These are phyloP conservation scores for Polymixis flavicincta DNA, from an alignment of 2,888 invertebrate genomes.

Conservation along the genomic window DNA sequence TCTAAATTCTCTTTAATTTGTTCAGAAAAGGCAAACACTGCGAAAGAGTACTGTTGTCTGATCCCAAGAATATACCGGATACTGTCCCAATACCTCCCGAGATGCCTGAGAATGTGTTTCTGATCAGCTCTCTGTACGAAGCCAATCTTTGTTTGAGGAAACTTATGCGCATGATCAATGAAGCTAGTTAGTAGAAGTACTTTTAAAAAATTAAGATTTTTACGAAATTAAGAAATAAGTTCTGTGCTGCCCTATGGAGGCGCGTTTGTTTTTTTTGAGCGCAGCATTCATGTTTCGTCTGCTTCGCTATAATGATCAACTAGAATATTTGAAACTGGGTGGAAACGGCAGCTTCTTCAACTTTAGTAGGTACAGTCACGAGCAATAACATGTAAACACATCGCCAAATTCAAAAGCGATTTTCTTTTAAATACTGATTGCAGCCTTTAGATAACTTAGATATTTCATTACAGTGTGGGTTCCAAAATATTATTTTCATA, in stretches of 20 bases:
- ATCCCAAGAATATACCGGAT: slow-evolving; percentile 78
- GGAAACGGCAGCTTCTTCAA: neutral
- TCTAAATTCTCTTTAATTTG: neutral
- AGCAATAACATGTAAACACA: too few relatives aligned
- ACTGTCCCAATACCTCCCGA: slow-evolving; percentile 76
- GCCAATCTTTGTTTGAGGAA: slow-evolving; percentile 86
- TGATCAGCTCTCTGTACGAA: slow-evolving; percentile 91
- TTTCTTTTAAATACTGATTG: too few relatives aligned
- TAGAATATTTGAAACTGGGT: neutral
- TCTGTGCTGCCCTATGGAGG: neutral
- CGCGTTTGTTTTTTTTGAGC: neutral
- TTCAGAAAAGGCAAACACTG: slow-evolving; percentile 78
- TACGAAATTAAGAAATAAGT: too few relatives aligned
- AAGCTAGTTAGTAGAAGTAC: slow-evolving; percentile 73
- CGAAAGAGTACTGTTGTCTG: slow-evolving; percentile 80
- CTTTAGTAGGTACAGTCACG: too few relatives aligned
- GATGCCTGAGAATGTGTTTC: slow-evolving; percentile 91
- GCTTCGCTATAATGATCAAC: neutral
- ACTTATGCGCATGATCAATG: slow-evolving; percentile 80
- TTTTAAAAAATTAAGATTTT: neutral
- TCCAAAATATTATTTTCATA: too few relatives aligned
- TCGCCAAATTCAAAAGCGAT: too few relatives aligned
- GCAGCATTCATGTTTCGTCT: neutral
- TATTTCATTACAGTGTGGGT: too few relatives aligned
- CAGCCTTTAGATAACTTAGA: too few relatives aligned